Evolutionary conservation across 2,113 vertebrate species (phyloP).

Genomic region (Seriola rivoliana): DNA sequence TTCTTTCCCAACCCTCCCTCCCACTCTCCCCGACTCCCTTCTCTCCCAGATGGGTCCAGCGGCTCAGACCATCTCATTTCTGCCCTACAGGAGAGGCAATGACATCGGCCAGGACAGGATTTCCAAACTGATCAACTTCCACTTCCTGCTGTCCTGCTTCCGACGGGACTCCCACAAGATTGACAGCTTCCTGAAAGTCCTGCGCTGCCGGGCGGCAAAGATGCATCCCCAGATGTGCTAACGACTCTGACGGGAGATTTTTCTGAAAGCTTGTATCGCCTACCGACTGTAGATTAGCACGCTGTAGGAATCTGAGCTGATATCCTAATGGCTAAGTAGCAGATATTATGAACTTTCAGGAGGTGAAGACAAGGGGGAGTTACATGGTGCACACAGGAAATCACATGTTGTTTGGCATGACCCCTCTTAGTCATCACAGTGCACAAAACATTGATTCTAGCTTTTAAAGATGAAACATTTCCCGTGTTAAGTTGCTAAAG

Average conservation of each 20-base stretch:
- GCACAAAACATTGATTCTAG: not conserved
- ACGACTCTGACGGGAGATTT: conserved; percentile 18
- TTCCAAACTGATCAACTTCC: conserved; percentile 79
- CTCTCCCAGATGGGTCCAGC: conserved; percentile 78
- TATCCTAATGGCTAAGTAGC: not conserved
- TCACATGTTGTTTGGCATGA: not conserved
- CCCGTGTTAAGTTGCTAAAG: not conserved
- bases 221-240: conserved; percentile 79
- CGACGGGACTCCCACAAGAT: conserved; percentile 88
- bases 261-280: conserved; percentile 10
- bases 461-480: not conserved
- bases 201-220: conserved; percentile 81
- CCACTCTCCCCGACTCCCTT: conserved; percentile 23
- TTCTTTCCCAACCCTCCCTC: not conserved
- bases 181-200: conserved; percentile 87
- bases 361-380: conserved; percentile 3
- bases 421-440: not conserved
- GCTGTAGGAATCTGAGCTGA: not conserved
- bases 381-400: not conserved
- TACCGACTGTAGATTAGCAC: not conserved
- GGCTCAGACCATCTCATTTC: conserved; percentile 72
- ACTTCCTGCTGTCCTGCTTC: conserved; percentile 86
- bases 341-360: not conserved
- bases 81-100: conserved; percentile 73
- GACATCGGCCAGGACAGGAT: conserved; percentile 78